phyloP scores from a whole-genome alignment of 2,888 invertebrate species.

The Caenorhabditis angaria region DNA sequence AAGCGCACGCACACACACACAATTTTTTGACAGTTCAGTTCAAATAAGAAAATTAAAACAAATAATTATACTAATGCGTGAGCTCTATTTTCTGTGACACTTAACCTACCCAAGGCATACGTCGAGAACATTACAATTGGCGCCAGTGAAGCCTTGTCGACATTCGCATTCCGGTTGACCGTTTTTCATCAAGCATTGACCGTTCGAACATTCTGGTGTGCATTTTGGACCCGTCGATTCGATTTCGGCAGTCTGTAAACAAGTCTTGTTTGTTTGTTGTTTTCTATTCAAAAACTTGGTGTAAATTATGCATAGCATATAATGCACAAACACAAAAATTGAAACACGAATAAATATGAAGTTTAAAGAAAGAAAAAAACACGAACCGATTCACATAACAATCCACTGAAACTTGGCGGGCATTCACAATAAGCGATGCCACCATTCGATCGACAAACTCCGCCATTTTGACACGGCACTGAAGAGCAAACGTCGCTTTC shows the following conservation, averaged over 20 bases:
- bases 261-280: neutral
- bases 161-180: slow-evolving; percentile 53
- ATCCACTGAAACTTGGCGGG: slow-evolving; percentile 52
- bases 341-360: neutral
- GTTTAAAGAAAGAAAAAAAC: slow-evolving; percentile 5
- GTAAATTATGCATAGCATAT: slow-evolving; percentile 7
- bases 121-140: slow-evolving; percentile 68
- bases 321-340: neutral
- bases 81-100: too few relatives aligned
- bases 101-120: slow-evolving; percentile 61
- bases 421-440: slow-evolving; percentile 63
- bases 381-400: slow-evolving; percentile 59
- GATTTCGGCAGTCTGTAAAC: slow-evolving; percentile 15
- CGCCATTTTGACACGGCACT: slow-evolving; percentile 61
- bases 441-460: slow-evolving; percentile 47
- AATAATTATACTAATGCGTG: neutral
- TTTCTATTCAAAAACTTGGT: neutral
- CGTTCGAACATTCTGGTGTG: slow-evolving; percentile 53
- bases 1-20: neutral
- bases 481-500: slow-evolving; percentile 60
- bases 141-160: slow-evolving; percentile 65
- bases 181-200: slow-evolving; percentile 46
- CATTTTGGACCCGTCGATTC: slow-evolving; percentile 31
- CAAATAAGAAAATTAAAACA: neutral
- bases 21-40: neutral